Conservation (phyloP, 2,113 vertebrate species). For the Ictalurus punctatus region DNA sequence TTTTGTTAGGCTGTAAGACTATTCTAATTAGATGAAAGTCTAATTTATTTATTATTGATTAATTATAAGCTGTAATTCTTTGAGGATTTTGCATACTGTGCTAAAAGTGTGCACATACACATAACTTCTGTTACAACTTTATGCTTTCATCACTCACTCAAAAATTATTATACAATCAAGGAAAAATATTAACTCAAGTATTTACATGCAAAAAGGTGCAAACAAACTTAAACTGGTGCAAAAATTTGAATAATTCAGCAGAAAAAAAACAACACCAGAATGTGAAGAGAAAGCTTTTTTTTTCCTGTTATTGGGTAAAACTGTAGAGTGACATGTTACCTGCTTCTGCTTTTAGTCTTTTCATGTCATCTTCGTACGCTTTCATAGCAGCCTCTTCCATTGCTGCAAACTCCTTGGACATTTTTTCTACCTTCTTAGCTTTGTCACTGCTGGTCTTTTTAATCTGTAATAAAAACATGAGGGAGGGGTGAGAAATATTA, state of each 20-base stretch:
- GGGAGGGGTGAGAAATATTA: not conserved
- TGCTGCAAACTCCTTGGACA: slow-evolving; percentile 90
- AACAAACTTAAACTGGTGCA: not conserved
- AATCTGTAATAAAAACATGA: slow-evolving; percentile 76
- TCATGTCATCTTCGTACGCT: slow-evolving; percentile 92
- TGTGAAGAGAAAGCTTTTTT: not conserved
- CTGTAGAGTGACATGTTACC: slow-evolving; percentile 60
- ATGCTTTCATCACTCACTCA: not conserved
- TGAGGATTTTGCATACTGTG: not conserved
- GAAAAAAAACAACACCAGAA: not conserved
- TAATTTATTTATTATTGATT: not conserved
- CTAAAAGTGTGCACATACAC: not conserved
- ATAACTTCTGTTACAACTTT: not conserved
- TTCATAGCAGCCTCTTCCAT: slow-evolving; percentile 95
- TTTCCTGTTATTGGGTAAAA: not conserved
- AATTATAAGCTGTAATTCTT: not conserved
- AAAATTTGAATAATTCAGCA: not conserved
- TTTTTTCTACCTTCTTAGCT: slow-evolving; percentile 86
- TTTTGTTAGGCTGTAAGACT: not conserved
- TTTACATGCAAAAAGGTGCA: not conserved
- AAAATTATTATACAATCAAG: not conserved
- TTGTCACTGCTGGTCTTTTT: slow-evolving; percentile 94
- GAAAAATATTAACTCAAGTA: not conserved
- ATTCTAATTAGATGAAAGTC: not conserved
- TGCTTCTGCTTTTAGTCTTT: slow-evolving; percentile 84